A percentile compares a stretch with the other conserved stretches of the same genome.
Conservation (phyloP, 1,140 invertebrate genomes). For the Drosophila ohnishii region DNA sequence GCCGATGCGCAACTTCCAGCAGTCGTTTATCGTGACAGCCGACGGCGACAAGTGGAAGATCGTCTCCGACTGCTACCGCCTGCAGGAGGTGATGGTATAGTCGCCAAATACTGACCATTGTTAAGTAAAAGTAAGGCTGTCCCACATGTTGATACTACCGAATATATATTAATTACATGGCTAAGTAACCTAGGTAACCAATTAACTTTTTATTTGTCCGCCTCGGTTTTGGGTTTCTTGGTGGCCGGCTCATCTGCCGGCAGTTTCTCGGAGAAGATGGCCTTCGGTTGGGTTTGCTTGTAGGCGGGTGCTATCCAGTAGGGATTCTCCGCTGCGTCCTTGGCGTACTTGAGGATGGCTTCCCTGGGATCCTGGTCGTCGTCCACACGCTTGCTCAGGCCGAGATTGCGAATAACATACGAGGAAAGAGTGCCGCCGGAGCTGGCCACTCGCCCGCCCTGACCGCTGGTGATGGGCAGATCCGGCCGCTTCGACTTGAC, state of each 20-base stretch:
- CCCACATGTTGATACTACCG: slow-evolving; percentile 1
- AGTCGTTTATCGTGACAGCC: slow-evolving; percentile 92
- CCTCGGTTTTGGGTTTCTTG: slow-evolving; percentile 60
- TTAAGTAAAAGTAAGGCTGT: slow-evolving; percentile 19
- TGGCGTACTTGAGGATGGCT: slow-evolving; percentile 98
- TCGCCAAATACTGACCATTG: background rate
- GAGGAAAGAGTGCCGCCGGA: slow-evolving; percentile 98
- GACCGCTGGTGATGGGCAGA: slow-evolving; percentile 94
- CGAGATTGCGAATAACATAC: slow-evolving; percentile 98
- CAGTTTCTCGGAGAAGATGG: slow-evolving; percentile 86
- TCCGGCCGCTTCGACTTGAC: slow-evolving; percentile 97
- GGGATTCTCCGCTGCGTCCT: slow-evolving; percentile 98
- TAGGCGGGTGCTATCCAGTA: slow-evolving; percentile 98
- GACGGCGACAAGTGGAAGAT: slow-evolving; percentile 95
- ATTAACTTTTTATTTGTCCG: slow-evolving; percentile 29
- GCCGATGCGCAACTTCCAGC: slow-evolving; percentile 87
- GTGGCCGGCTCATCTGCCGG: slow-evolving; percentile 44
- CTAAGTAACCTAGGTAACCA: slow-evolving; percentile 11
- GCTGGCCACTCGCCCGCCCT: slow-evolving; percentile 96
- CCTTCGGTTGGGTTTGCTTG: slow-evolving; percentile 91
- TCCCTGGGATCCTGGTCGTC: slow-evolving; percentile 98
- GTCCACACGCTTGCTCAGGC: slow-evolving; percentile 95
- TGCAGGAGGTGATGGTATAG: slow-evolving; percentile 85
- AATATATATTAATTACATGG: slow-evolving; percentile 37
- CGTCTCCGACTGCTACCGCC: slow-evolving; percentile 91